phyloP scores from a whole-genome alignment of 2,797 vertebrate species.

The Pampus argenteus region DNA sequence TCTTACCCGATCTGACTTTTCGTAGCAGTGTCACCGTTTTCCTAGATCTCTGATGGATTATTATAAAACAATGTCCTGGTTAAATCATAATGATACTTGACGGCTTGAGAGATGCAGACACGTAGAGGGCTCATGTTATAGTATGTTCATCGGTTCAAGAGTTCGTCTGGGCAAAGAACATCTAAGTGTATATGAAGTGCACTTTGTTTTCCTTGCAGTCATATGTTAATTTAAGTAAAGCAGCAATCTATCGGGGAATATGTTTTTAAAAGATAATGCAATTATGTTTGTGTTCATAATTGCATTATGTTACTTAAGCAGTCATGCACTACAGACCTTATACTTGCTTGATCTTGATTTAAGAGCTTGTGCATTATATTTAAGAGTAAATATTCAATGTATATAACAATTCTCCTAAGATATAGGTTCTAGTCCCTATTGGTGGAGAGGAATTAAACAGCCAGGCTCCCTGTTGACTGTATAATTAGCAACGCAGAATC shows the following conservation, averaged over 20 bases:
- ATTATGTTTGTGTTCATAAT: constrained; percentile 10
- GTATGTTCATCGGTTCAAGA: neutral
- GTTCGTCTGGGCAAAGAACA: neutral
- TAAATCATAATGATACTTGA: too few species aligned
- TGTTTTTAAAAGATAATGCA: constrained; percentile 9
- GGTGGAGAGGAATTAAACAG: neutral
- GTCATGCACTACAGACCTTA: neutral
- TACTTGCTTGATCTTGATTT: constrained; percentile 25
- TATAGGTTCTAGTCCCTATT: neutral
- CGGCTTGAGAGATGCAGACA: neutral
- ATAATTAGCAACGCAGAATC: constrained; percentile 23
- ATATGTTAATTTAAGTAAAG: constrained; percentile 12
- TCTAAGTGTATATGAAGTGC: neutral
- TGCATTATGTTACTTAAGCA: constrained; percentile 12
- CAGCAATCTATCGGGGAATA: neutral
- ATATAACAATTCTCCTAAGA: constrained; percentile 1
- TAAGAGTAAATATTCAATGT: constrained; percentile 38
- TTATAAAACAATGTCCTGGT: too few species aligned
- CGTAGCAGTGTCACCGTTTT: too few species aligned
- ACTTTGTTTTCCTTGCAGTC: neutral
- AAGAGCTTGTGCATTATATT: constrained; percentile 27
- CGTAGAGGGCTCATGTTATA: neutral
- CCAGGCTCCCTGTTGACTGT: constrained; percentile 1
- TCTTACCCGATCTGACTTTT: too few species aligned
- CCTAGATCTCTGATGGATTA: too few species aligned